A percentile compares a stretch with the other conserved stretches of the same genome.
phyloP scores from a whole-genome alignment of 2,888 invertebrate genomes.

The Drosophila niveifrons region DNA sequence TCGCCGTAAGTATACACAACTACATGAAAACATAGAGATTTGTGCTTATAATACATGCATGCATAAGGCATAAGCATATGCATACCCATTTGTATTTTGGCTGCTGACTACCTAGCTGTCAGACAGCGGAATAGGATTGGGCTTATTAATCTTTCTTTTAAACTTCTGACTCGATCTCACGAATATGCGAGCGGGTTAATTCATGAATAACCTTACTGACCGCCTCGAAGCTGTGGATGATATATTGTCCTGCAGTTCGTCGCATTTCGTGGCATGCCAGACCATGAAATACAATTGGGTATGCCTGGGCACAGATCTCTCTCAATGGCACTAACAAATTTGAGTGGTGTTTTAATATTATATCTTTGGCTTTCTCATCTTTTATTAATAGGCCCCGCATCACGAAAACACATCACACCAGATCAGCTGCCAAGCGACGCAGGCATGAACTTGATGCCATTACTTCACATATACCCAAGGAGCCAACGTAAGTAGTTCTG shows the following conservation, averaged over 20 bases:
- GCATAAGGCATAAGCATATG: not conserved
- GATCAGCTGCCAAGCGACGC: conserved; percentile 86
- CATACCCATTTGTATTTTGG: not conserved
- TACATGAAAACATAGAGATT: conserved; percentile 1
- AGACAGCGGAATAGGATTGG: no score
- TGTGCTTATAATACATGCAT: not conserved
- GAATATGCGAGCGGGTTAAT: no score
- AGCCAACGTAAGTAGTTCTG: conserved; percentile 83
- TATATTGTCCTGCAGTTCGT: no score
- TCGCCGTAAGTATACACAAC: conserved; percentile 82
- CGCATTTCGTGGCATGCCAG: no score
- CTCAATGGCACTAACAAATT: conserved; percentile 9
- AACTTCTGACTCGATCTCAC: no score
- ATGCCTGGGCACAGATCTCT: conserved; percentile 39
- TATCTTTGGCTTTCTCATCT: conserved; percentile 1
- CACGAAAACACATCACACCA: conserved; percentile 79
- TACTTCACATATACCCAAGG: conserved; percentile 86
- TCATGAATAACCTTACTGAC: no score
- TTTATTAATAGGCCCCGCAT: conserved; percentile 80
- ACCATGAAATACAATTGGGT: not conserved
- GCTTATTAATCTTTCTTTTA: no score
- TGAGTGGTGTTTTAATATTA: conserved; percentile 3
- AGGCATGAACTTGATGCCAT: conserved; percentile 88
- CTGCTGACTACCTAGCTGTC: not conserved
- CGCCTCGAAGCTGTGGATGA: no score